Base-by-base conservation (phyloP, 2,888 invertebrate genomes). In the Mythimna lalbum region DNA sequence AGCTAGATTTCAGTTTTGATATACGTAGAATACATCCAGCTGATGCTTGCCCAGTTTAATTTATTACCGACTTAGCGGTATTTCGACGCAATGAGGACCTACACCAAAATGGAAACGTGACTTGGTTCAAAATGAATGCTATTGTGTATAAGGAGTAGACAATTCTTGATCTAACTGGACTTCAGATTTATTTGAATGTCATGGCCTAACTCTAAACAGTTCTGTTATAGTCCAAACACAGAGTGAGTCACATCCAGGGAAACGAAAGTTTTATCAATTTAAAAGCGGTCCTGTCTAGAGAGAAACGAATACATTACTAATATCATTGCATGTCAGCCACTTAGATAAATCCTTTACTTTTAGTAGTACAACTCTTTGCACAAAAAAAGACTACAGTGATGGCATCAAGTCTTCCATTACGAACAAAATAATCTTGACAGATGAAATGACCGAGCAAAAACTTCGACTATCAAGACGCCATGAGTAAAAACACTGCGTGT, bases 71-170 rank as follows among this genome's bases (percentile, higher is more conserved):
- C 68, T 65, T 80, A 84, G 77, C 83, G 77, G 82, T 77, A 84
- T 73, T 77, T 66, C 52, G 76, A 75, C 76, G 73, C 71, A 78
- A 76, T 65, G 66, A 75, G 75, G 73, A 81, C 73, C 70, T 83
- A 76, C 79, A 84, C 85, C 83, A 83, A 83, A 78, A 75, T 57
- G 56, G 10, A 49, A 70, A 85, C 83, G 84, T 84, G 86, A 85
- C 80, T 75, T 67, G 86, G 33, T 75, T 85, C 31, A 14, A 57
- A 78, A 84, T 74, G 56, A 23, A 19, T 9, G 39, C 39, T 36
- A 64, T 74, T 64, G 63, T 61, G 36, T 55, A 43, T 65, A 76
- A 27, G 69, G 63, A 77, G 78, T 69, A 67, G 27, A 74, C 68
- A 68, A 73, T 55, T 64, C 47, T 69, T 59, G 62, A 63, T 70